Evolutionary conservation across 2,113 vertebrate genomes (phyloP), one percentile per base, ranked within the genome.

Genomic region (Calyptomena viridis): DNA sequence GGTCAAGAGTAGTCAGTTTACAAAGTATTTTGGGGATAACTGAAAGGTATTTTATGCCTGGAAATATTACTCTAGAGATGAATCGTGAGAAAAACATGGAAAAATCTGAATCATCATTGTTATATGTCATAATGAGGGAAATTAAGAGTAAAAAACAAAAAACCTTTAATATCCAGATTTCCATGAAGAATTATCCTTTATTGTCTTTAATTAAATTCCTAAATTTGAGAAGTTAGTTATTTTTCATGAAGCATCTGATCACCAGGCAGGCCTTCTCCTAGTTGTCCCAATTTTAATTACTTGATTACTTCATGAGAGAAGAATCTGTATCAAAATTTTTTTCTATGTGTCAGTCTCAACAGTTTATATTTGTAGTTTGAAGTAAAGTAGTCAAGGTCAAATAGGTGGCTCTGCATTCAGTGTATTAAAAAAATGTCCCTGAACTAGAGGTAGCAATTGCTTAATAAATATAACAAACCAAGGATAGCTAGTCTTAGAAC

Each of bases 201-300:
- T 74, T 94, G 73, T 87, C 71, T 91, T 89, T 95, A 94, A 96
- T 96, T 95, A 96, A 92, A 95, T 92, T 80, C 59, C 14, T 60
- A 90, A 37, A 23, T 92, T 94, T 60, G 40, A 87, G 35, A 92
- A 71, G 22, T 56, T 67, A 84, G 23, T 42, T 49, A 8, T 67
- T 89, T 89, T 87, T 78, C 27, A 67, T 27, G 16, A 27, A 78
- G 6, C 21, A 72, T 56, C 42, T 25, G 49, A 44, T 66, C 55
- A 89, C 39, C 16, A 60, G 49, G 37, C 59, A 95, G n/a, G 59
- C 47, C 50, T 89, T 87, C 83, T 83, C 50, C 69, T 59, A 92
- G 74, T 74, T 9, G 24, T 75, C 53, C 56, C 62, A 75, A 84
- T 96, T 96, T 91, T 96, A 96, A 94, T 93, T 93, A 89, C 74